Base-by-base conservation (phyloP, 2,888 invertebrate species). In the Pilophorus perplexus region DNA sequence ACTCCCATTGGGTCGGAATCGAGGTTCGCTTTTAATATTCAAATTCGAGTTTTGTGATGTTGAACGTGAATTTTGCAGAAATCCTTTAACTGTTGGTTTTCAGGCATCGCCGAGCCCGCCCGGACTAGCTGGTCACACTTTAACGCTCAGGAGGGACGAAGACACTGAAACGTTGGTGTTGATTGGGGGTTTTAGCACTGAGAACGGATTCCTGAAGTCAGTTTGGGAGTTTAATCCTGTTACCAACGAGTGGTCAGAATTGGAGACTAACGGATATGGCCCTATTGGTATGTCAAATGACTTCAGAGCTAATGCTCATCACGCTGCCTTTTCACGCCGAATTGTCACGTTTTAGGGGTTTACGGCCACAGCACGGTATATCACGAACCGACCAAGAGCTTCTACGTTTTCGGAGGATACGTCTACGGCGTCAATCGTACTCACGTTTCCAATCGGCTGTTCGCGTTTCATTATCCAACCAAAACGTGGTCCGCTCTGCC, bases 331-430 rank as follows among this genome's bases (percentile, higher is more conserved):
- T 28, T 44, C 44, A 3, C 14, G 14, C 14, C 6, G 14, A n/a
- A 6, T 52, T 27, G 66, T 70, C 20, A 33, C 12, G 33, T 12
- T 33, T 33, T 12, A 80, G 81, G 80, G 28, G 81, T 93, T 25
- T 94, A 90, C 74, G 95, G 94, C 0, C 96, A 96, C 76, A 89
- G 88, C 55, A 88, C 93, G 0, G 90, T 94, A 0, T 94, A 90
- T 75, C 91, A 95, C 73, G 78, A 83, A 0, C 83, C 83, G 22
- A 88, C 89, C 0, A 87, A 91, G 72, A 88, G 90, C 73, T 82
- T 96, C 66, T 96, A 94, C 74, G 83, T 96, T 0, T 95, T 90
- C 76, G 96, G 96, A 3, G 96, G 96, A 3, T 86, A 89, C 72
- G 79, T 87, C 2, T 90, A 88, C 73, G 81, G 84, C 0, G 83